Evolutionary conservation across 2,113 vertebrate genomes (phyloP).

Genomic region (Gallinago undulata): DNA sequence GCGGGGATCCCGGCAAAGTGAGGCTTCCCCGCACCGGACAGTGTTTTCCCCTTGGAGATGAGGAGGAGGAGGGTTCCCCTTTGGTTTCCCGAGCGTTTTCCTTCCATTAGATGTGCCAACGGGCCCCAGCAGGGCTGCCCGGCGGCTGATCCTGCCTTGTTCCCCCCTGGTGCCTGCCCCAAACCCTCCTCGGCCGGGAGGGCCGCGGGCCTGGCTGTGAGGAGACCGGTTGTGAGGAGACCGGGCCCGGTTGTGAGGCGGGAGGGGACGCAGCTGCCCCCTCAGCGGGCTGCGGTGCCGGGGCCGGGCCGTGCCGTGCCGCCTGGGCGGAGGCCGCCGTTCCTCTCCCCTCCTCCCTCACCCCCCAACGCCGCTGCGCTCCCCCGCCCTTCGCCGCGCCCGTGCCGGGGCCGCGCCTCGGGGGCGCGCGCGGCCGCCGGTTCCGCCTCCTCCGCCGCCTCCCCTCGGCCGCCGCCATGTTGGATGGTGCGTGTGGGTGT

Average conservation of each 20-base stretch:
- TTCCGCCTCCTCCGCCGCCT: neutral
- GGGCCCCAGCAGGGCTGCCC: neutral
- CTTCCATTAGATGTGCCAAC: accelerated
- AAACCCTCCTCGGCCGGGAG: neutral
- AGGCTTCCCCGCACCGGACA: neutral
- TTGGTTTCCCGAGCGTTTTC: neutral
- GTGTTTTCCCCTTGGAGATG: accelerated
- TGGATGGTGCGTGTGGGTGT: conserved; percentile 71
- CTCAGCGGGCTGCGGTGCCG: neutral
- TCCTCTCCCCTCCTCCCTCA: too few species aligned
- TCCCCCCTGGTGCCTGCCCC: neutral
- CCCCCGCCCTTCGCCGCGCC: neutral
- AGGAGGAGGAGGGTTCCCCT: neutral
- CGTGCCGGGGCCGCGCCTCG: neutral
- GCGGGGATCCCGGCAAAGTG: neutral
- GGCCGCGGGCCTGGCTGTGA: neutral
- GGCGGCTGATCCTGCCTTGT: neutral
- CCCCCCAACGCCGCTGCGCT: neutral
- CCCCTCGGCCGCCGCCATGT: conserved; percentile 70
- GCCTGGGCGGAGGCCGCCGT: neutral
- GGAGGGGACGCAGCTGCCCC: neutral
- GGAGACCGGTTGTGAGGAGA: neutral
- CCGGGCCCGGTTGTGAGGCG: neutral
- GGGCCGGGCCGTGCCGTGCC: too few species aligned
- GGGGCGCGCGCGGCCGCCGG: neutral